Evolutionary conservation across 1,140 invertebrate genomes (phyloP), one percentile per base, ranked within the genome.

Genomic region (Cyphomyrmex costatus): DNA sequence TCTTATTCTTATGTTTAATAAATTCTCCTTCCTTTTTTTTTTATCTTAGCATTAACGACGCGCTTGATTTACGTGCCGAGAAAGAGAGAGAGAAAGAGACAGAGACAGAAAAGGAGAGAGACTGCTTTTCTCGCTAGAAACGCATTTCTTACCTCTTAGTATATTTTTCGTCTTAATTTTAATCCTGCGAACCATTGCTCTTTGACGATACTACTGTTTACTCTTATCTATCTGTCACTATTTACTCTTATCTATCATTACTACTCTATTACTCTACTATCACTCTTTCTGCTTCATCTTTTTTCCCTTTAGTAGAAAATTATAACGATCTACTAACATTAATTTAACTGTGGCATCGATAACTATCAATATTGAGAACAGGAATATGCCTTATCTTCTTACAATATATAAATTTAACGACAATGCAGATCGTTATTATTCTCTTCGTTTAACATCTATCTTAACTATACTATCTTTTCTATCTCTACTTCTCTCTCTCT

Each of bases 21-120:
- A 73, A 77, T 78, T 71, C 21, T 83, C 46, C 51, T 68, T 73
- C 5, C 36, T 42, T 49, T 78, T 78, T 87, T 74, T 89, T 85
- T 71, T 68, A 63, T 88, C 30, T 82, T 87, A 87, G 70, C 51
- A 71, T 73, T 83, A 87, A 77, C 8, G 68, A 83, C 49, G 49
- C 51, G 61, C 76, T 73, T 90, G 68, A 84, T 68, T 68, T 60
- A 46, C 19, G 36, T 61, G 63, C 49, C 63, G 79, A 74, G 21
- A 83, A 53, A 73, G 68, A 82, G 68, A 71, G 65, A 68, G 65
- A 66, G n/a, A 5, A 63, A 19, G 36, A 19, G 6, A 6, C 3
- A 6, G 36, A 27, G 24, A 30, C 24, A 30, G 58, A 60, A 10
- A 63, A 14, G 42, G 33, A 68, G 36, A 33, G 79, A 82, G 53